Evolutionary conservation across 1,140 invertebrate species (phyloP).

Genomic region (Drosophila rhopaloa): DNA sequence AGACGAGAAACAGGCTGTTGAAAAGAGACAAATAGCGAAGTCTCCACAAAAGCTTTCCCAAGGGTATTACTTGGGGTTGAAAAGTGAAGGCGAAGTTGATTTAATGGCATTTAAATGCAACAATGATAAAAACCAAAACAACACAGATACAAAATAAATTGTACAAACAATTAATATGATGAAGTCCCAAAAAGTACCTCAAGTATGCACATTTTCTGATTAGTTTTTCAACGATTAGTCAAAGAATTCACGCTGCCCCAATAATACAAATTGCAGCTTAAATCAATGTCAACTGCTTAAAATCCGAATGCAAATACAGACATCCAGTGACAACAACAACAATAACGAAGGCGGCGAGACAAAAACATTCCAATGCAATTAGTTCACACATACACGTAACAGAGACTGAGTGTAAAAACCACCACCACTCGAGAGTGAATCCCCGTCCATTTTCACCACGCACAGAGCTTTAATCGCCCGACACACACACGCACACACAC

Average conservation of each 20-base stretch:
- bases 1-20: neutral
- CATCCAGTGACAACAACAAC: constrained; percentile 30
- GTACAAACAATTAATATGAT: too few species aligned
- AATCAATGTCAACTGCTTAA: constrained; percentile 47
- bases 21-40: constrained; percentile 21
- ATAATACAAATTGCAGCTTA: constrained; percentile 49
- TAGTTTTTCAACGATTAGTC: neutral
- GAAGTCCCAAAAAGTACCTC: neutral
- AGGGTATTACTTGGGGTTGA: constrained; percentile 48
- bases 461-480: constrained; percentile 67
- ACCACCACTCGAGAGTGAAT: constrained; percentile 64
- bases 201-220: neutral
- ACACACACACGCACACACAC: constrained; percentile 8
- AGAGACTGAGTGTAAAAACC: constrained; percentile 36
- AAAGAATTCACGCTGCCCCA: constrained; percentile 23
- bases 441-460: constrained; percentile 71
- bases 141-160: neutral
- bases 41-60: constrained; percentile 56
- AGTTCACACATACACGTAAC: constrained; percentile 31
- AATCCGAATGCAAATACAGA: constrained; percentile 43
- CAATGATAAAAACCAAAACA: neutral
- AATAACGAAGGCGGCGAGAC: constrained; percentile 9
- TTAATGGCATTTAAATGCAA: constrained; percentile 41
- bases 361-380: constrained; percentile 62
- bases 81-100: constrained; percentile 27